Conservation (phyloP, 2,797 vertebrate genomes). For the Microchirus variegatus region DNA sequence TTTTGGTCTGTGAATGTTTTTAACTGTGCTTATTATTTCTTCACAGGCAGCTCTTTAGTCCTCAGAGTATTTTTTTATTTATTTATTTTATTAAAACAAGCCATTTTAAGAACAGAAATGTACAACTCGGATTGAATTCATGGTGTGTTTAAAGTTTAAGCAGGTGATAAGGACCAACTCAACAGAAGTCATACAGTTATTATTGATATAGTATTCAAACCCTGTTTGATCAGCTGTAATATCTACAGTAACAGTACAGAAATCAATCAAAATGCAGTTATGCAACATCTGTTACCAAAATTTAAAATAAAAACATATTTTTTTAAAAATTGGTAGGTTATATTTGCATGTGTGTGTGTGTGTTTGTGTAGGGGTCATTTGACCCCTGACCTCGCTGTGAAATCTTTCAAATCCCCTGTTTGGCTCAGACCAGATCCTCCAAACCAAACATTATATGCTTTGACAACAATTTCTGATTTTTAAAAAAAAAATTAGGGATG, state of each 20-base stretch:
- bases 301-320: not conserved
- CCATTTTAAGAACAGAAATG: not conserved
- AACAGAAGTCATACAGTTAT: not conserved
- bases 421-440: not conserved
- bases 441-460: no score
- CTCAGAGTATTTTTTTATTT: not conserved
- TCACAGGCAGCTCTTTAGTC: not conserved
- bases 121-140: not conserved
- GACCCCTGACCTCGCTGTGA: slow-evolving; percentile 16
- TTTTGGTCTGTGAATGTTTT: not conserved
- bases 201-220: slow-evolving; percentile 11
- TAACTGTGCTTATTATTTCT: not conserved
- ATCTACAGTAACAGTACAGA: not conserved
- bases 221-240: not conserved
- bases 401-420: slow-evolving; percentile 39
- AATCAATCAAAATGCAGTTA: slow-evolving; percentile 4
- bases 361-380: not conserved
- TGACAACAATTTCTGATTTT: no score
- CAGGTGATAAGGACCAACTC: not conserved
- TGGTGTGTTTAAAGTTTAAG: not conserved
- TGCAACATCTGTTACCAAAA: slow-evolving; percentile 1
- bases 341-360: not conserved
- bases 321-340: not conserved
- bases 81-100: not conserved
- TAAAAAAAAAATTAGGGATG: no score